Evolutionary conservation across 64 coral and sea anemone genomes (phyloP), one percentile per base, ranked within the genome.

Genomic region (Anthopleura sola): DNA sequence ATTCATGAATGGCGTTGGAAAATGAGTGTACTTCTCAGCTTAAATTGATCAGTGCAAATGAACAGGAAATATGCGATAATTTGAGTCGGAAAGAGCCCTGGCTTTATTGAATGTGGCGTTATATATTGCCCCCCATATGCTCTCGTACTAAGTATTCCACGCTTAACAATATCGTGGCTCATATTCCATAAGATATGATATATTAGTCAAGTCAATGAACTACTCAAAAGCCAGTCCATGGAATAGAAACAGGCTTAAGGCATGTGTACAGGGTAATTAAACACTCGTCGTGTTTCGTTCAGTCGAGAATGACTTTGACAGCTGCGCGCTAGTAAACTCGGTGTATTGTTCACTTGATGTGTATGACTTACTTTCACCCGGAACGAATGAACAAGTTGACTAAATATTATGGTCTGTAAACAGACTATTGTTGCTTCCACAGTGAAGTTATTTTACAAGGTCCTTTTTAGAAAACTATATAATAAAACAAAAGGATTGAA

Each of bases 231-330:
- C 3, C 26, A 81, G 48, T 14, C 50, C 49, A 53, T 60, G 82
- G 82, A 83, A 83, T 56, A 37, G 16, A 20, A 56, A 34, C 82
- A 83, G 82, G 82, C 44, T 37, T 57, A 28, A 49, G 32, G 49
- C 82, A 83, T 83, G 82, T 83, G 82, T 83, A 56, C 50, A 34
- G 47, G 2, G 19, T 49, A 83, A 83, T 83, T 83, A 83, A 56
- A 58, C 55, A 83, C 51, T 83, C 82, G 50, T 54, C 55, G 17
- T 55, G 18, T 34, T 83, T 60, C 32, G 82, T 24, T 79, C 36
- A 34, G 75, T 23, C 21, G 8, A 79, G 37, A 48, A 38, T 24
- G 36, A 44, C 37, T n/a, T 5, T 26, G 58, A 23, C 76, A 79
- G 76, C 76, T 79, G 76, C 31, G 20, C 12, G 23, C 28, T 79